Conservation (phyloP, 2,888 invertebrate genomes). For the Melanotus villosus region DNA sequence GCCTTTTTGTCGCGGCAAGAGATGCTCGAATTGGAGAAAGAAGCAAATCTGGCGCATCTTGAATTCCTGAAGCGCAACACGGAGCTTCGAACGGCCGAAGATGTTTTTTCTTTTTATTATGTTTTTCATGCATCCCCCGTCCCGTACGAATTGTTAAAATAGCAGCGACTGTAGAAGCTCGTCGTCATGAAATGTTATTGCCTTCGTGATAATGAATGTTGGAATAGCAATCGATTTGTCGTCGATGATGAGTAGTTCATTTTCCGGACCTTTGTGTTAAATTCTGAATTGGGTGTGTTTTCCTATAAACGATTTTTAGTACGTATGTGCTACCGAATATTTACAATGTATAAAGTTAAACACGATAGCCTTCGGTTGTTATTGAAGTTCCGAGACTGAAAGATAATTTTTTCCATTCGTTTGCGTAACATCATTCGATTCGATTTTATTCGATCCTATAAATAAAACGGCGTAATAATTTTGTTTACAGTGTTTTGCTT, state of each 20-base stretch:
- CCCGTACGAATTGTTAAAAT: neutral
- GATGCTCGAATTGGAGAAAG: neutral
- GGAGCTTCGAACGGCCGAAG: neutral
- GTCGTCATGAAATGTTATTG: conserved; percentile 3
- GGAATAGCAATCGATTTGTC: neutral
- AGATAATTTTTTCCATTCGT: too few relatives aligned
- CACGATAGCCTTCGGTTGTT: too few relatives aligned
- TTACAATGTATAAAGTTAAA: too few relatives aligned
- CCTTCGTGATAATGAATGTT: neutral
- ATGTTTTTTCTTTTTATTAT: neutral
- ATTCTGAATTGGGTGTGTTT: neutral
- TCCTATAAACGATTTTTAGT: neutral
- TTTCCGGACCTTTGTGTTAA: neutral
- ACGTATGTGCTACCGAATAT: too few relatives aligned
- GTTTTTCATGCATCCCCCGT: neutral
- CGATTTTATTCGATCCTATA: too few relatives aligned
- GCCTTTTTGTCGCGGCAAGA: too few relatives aligned
- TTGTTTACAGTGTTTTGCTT: too few relatives aligned
- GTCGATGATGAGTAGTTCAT: neutral
- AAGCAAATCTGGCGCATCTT: neutral
- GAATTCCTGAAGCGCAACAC: neutral
- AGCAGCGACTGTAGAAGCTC: neutral
- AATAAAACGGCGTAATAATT: too few relatives aligned
- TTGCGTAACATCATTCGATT: too few relatives aligned
- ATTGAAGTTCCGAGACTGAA: too few relatives aligned